A percentile compares a stretch with the other conserved stretches of the same genome.
These are phyloP conservation scores for Callorhinus ursinus DNA, from an alignment of 2,113 vertebrate species.

Conservation along the genomic window DNA sequence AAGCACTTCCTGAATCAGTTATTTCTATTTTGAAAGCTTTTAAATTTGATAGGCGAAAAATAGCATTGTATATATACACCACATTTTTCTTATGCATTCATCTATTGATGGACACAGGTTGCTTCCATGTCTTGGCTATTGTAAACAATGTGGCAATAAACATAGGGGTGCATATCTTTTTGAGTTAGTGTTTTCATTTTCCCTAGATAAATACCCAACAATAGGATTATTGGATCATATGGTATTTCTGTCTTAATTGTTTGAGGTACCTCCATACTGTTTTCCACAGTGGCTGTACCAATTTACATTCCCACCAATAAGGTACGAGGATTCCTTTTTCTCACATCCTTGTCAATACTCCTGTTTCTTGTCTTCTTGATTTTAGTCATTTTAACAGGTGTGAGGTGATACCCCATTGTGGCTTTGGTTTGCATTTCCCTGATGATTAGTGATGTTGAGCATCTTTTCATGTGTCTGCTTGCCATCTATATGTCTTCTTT, in stretches of 20 bases:
- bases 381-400: background rate
- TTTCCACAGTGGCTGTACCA: background rate
- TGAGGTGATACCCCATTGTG: background rate
- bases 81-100: background rate
- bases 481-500: background rate
- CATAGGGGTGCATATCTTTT: background rate
- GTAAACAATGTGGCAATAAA: background rate
- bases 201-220: background rate
- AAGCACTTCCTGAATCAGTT: background rate
- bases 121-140: background rate
- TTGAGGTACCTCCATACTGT: background rate
- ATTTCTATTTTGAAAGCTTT: background rate
- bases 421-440: background rate
- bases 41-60: background rate
- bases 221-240: background rate
- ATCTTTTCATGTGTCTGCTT: background rate
- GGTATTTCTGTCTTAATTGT: background rate
- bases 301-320: background rate
- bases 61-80: background rate
- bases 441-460: background rate
- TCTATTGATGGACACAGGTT: background rate
- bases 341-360: background rate
- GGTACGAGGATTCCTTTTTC: background rate
- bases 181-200: background rate
- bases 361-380: background rate